Conservation (phyloP, 1,140 invertebrate genomes). For the Archivesica marissinica region DNA sequence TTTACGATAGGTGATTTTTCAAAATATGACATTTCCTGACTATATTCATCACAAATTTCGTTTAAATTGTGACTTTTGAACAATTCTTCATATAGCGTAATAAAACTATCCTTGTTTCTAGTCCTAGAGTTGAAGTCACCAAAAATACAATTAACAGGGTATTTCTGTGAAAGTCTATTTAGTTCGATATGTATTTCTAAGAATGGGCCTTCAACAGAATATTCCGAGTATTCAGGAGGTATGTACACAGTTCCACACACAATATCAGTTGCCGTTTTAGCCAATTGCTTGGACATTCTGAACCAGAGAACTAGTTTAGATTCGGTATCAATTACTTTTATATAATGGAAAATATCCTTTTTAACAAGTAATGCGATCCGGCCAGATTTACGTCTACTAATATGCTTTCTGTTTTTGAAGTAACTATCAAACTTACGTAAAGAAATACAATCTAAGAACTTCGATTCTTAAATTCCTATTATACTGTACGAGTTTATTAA, state of each 20-base stretch:
- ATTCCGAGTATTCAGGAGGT: slow-evolving; percentile 3
- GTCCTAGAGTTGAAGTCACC: not conserved
- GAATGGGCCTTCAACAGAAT: not conserved
- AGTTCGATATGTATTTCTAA: not conserved
- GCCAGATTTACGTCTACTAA: not conserved
- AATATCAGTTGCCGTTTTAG: not conserved
- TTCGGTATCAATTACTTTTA: not conserved
- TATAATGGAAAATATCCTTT: not conserved
- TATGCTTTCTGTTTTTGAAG: not conserved
- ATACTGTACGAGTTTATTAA: not conserved
- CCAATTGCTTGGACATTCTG: not conserved
- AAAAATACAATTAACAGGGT: not conserved
- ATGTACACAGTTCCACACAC: not conserved
- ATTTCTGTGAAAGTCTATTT: not conserved
- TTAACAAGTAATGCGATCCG: not conserved
- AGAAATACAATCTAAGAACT: not conserved
- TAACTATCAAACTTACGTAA: not conserved
- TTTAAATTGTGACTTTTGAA: not conserved
- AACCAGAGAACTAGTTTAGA: not conserved
- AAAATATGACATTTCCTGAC: not conserved
- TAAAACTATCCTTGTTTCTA: not conserved
- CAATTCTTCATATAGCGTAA: not conserved
- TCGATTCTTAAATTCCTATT: not conserved
- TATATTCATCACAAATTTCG: not conserved
- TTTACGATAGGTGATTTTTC: not conserved